phyloP scores from a whole-genome alignment of 2,113 vertebrate species.

The Phalacrocorax pelagicus region DNA sequence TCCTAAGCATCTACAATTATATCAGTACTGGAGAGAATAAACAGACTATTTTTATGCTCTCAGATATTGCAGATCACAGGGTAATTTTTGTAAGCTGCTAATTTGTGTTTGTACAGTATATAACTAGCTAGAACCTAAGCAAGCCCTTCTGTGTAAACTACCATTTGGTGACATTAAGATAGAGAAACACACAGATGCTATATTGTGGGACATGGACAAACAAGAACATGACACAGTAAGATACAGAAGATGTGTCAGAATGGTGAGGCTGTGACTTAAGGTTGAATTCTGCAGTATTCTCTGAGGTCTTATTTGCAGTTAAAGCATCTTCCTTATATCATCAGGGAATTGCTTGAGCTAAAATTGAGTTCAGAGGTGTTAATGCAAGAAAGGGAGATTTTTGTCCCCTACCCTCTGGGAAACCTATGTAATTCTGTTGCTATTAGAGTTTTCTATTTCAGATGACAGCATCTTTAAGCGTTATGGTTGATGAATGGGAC shows the following conservation, averaged over 20 bases:
- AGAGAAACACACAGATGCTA: conserved; percentile 50
- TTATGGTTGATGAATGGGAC: not conserved
- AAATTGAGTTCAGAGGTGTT: not conserved
- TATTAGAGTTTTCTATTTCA: not conserved
- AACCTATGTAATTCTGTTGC: not conserved
- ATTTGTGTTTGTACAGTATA: conserved; percentile 35
- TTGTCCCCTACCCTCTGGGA: not conserved
- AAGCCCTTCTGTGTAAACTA: conserved; percentile 42
- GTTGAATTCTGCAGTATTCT: not conserved
- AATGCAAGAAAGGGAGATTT: not conserved
- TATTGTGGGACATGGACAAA: conserved; percentile 36
- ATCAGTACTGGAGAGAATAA: not conserved
- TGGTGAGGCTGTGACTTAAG: not conserved
- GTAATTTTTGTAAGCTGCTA: conserved; percentile 37
- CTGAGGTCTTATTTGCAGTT: not conserved
- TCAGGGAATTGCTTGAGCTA: not conserved
- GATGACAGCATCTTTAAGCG: not conserved
- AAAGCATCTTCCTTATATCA: not conserved
- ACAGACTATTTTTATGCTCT: not conserved
- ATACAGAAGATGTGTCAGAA: not conserved
- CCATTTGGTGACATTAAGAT: conserved; percentile 59
- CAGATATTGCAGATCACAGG: not conserved
- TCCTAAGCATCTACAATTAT: not conserved
- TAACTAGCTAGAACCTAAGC: conserved; percentile 27
- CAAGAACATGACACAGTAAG: not conserved